These are phyloP conservation scores for Thalassaphorura encarpata DNA, from an alignment of 1,140 invertebrate species.

Conservation along the genomic window DNA sequence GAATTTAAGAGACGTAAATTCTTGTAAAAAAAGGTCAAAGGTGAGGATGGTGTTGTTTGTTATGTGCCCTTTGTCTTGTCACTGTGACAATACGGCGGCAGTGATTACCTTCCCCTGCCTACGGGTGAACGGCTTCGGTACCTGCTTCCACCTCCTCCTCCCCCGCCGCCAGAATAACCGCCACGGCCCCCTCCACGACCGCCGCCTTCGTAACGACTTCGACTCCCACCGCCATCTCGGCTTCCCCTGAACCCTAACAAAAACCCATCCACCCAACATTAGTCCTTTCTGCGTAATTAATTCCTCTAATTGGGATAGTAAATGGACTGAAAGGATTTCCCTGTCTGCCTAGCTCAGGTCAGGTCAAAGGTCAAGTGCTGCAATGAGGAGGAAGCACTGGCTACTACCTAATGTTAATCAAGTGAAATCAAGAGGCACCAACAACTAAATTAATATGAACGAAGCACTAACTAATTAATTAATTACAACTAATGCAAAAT, in stretches of 20 bases:
- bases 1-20: neutral
- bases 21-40: neutral
- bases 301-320: neutral
- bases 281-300: neutral
- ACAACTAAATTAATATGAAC: no score
- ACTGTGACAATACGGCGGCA: neutral
- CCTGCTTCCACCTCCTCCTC: slow-evolving; percentile 32
- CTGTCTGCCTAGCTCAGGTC: no score
- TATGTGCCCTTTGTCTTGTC: no score
- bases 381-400: neutral
- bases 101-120: neutral
- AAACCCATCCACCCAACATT: neutral
- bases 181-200: slow-evolving; percentile 34
- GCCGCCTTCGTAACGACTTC: slow-evolving; percentile 38
- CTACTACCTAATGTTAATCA: neutral
- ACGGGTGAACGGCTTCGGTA: neutral
- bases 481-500: no score
- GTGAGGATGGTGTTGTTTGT: neutral
- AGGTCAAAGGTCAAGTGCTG: neutral
- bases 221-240: slow-evolving; percentile 35
- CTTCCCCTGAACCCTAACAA: slow-evolving; percentile 34
- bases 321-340: neutral
- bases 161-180: slow-evolving; percentile 39
- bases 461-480: no score
- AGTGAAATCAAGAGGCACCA: neutral